These are phyloP conservation scores for Corythornis cristatus DNA, from an alignment of 2,113 vertebrate species.

Conservation along the genomic window DNA sequence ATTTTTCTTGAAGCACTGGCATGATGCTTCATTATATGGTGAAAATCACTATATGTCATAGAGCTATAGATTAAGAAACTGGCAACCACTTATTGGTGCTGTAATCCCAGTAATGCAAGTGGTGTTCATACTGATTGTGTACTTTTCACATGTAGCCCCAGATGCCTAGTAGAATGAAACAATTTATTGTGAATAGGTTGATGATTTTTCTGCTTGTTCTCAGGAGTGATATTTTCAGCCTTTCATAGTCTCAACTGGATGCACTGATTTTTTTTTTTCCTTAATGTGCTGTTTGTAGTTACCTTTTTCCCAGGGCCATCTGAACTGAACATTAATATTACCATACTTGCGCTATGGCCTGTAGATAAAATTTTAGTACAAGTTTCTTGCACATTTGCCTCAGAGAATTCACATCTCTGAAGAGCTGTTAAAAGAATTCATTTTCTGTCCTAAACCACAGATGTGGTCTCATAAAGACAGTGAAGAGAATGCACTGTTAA, in stretches of 20 bases:
- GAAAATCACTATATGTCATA: not conserved
- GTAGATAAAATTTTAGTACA: not conserved
- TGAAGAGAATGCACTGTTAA: not conserved
- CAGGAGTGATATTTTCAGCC: not conserved
- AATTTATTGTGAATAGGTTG: not conserved
- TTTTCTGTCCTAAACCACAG: not conserved
- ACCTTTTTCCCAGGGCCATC: not conserved
- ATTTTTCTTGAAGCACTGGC: not conserved
- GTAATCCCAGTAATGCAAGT: not conserved
- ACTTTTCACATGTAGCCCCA: not conserved
- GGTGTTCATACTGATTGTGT: not conserved
- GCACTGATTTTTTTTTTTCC: fast-evolving
- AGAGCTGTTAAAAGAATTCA: fast-evolving
- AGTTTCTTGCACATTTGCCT: not conserved
- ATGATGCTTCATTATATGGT: not conserved
- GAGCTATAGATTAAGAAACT: not conserved
- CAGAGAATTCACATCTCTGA: not conserved
- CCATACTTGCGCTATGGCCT: not conserved
- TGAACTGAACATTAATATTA: not conserved
- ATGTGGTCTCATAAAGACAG: not conserved
- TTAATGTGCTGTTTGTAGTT: not conserved
- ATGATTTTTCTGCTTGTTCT: not conserved
- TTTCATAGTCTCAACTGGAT: not conserved
- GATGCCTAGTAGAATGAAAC: fast-evolving
- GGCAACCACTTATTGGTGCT: not conserved